phyloP scores from a whole-genome alignment of 2,113 vertebrate genomes.

The Ursus arctos region DNA sequence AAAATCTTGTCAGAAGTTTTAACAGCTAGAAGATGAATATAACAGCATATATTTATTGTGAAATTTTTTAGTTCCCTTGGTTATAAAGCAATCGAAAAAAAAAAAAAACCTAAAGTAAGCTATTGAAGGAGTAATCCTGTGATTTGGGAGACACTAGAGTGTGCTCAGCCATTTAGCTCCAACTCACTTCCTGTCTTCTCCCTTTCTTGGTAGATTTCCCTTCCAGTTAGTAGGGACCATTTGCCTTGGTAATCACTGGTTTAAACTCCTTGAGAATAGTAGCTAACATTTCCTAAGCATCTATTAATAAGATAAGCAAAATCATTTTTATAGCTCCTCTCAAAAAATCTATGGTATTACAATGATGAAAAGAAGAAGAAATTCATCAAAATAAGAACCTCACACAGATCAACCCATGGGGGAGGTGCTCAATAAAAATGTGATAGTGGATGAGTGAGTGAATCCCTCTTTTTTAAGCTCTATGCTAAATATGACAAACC shows the following conservation, averaged over 20 bases:
- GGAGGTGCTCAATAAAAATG: background rate
- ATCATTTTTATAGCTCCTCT: slow-evolving; percentile 5
- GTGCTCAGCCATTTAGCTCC: background rate
- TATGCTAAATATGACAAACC: background rate
- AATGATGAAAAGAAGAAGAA: background rate
- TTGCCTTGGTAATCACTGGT: background rate
- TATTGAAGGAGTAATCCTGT: background rate
- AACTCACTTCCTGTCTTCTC: background rate
- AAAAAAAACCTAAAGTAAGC: background rate
- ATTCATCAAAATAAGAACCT: slow-evolving; percentile 37
- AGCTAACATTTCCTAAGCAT: background rate
- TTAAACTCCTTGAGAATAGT: slow-evolving; percentile 16
- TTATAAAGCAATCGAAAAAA: background rate
- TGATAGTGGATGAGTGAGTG: background rate
- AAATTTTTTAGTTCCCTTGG: background rate
- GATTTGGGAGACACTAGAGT: background rate
- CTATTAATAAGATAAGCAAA: slow-evolving; percentile 51
- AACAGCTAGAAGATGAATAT: background rate
- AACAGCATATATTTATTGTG: background rate
- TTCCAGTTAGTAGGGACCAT: background rate
- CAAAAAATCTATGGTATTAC: background rate
- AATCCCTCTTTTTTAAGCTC: background rate
- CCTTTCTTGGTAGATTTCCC: background rate
- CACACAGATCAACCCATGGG: background rate
- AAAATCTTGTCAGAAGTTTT: slow-evolving; percentile 3